A percentile compares a stretch with the other conserved stretches of the same genome.
Conservation (phyloP, 2,797 vertebrate species). For the Xenopus petersii region DNA sequence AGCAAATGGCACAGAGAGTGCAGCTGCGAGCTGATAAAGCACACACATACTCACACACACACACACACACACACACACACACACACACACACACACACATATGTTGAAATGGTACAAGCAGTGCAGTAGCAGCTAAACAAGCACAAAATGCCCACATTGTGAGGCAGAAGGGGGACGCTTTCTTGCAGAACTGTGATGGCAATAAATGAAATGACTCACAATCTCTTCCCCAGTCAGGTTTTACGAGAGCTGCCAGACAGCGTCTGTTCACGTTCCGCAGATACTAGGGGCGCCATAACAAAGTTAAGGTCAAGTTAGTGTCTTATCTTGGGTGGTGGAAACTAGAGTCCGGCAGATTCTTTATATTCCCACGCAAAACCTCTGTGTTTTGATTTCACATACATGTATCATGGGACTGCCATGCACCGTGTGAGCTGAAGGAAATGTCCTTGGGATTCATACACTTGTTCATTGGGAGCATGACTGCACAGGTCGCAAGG, state of each 20-base stretch:
- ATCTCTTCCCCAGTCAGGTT: constrained; percentile 77
- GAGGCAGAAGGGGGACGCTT: constrained; percentile 75
- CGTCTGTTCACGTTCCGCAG: constrained; percentile 77
- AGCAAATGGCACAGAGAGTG: constrained; percentile 24
- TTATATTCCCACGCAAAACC: constrained; percentile 43
- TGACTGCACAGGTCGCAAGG: constrained; percentile 58
- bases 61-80: constrained; percentile 4
- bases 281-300: constrained; percentile 87
- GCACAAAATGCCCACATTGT: constrained; percentile 79
- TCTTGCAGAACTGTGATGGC: constrained; percentile 77
- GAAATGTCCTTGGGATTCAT: constrained; percentile 56
- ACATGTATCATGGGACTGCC: constrained; percentile 32
- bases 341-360: constrained; percentile 61
- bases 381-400: not conserved
- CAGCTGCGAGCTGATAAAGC: not conserved
- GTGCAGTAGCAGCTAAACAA: constrained; percentile 68
- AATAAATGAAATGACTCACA: constrained; percentile 81
- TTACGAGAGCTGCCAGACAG: constrained; percentile 79
- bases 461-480: constrained; percentile 50
- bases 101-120: constrained; percentile 21
- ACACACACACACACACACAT: constrained; percentile 1
- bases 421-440: constrained; percentile 43
- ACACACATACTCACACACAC: not conserved
- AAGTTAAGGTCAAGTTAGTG: constrained; percentile 99
- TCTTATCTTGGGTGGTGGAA: constrained; percentile 74